phyloP scores from a whole-genome alignment of 2,888 invertebrate genomes.

The Hyppa rectilinea region DNA sequence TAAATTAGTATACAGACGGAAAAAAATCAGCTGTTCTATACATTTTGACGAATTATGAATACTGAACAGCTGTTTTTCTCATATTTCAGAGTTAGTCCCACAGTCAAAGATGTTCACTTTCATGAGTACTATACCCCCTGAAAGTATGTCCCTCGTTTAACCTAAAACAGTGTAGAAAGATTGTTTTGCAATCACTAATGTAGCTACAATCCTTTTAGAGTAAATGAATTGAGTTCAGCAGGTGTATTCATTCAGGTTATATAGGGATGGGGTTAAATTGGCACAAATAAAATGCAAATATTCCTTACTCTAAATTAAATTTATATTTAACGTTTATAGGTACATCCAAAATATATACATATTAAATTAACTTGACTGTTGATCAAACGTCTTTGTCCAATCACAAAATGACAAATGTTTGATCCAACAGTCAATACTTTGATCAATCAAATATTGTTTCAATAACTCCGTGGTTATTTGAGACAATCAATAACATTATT shows the following conservation, averaged over 20 bases:
- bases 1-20: too few relatives aligned
- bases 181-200: background rate
- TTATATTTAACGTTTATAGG: conserved; percentile 62
- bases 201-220: background rate
- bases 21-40: too few relatives aligned
- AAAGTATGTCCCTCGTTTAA: too few relatives aligned
- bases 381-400: conserved; percentile 43
- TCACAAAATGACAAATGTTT: conserved; percentile 42
- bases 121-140: too few relatives aligned
- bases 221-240: background rate
- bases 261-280: too few relatives aligned
- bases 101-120: too few relatives aligned
- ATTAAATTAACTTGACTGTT: conserved; percentile 50
- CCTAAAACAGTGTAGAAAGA: too few relatives aligned
- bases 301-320: conserved; percentile 68
- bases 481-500: conserved; percentile 50
- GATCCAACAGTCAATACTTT: conserved; percentile 50
- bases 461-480: conserved; percentile 28
- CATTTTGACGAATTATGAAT: too few relatives aligned
- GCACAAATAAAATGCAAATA: conserved; percentile 60
- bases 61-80: too few relatives aligned
- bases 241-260: too few relatives aligned
- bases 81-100: too few relatives aligned
- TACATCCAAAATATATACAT: conserved; percentile 67
- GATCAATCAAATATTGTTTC: conserved; percentile 42